These are phyloP conservation scores for Drosophila falleni DNA, from an alignment of 2,888 invertebrate genomes.

Conservation along the genomic window DNA sequence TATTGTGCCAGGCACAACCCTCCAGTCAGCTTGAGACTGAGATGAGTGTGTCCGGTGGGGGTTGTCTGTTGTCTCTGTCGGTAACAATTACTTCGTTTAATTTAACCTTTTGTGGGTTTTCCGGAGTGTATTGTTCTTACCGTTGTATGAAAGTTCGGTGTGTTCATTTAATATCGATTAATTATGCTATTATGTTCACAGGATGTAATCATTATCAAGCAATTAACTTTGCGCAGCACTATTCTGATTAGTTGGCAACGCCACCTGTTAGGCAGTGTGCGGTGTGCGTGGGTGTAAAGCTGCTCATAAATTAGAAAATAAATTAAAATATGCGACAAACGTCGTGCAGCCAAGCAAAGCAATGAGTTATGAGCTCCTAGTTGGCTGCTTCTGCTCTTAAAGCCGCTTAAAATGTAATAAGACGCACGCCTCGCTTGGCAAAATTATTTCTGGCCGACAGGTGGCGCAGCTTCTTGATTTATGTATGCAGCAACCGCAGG, in stretches of 20 bases:
- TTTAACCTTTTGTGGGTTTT: constrained; percentile 78
- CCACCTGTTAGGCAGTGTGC: no score
- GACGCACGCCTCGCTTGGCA: constrained; percentile 58
- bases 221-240: constrained; percentile 52
- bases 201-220: constrained; percentile 58
- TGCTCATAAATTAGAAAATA: constrained; percentile 73
- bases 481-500: constrained; percentile 43
- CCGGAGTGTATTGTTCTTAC: constrained; percentile 55
- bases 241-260: constrained; percentile 55
- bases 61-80: constrained; percentile 45
- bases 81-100: constrained; percentile 81
- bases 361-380: constrained; percentile 67
- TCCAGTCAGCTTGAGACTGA: constrained; percentile 21
- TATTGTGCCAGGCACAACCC: constrained; percentile 62
- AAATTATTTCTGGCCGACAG: constrained; percentile 56
- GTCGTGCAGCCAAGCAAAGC: constrained; percentile 46
- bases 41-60: constrained; percentile 15
- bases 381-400: constrained; percentile 45
- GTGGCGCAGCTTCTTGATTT: constrained; percentile 64
- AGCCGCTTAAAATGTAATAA: constrained; percentile 77
- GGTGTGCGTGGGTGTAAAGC: constrained; percentile 48
- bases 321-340: constrained; percentile 79
- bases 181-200: constrained; percentile 71
- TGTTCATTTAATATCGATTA: constrained; percentile 80
- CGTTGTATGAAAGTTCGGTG: constrained; percentile 33